Percentiles rank a stretch among this genome's conserved stretches.
phyloP scores from a whole-genome alignment of 2,888 invertebrate species.

The Lasioglossum figueresi region DNA sequence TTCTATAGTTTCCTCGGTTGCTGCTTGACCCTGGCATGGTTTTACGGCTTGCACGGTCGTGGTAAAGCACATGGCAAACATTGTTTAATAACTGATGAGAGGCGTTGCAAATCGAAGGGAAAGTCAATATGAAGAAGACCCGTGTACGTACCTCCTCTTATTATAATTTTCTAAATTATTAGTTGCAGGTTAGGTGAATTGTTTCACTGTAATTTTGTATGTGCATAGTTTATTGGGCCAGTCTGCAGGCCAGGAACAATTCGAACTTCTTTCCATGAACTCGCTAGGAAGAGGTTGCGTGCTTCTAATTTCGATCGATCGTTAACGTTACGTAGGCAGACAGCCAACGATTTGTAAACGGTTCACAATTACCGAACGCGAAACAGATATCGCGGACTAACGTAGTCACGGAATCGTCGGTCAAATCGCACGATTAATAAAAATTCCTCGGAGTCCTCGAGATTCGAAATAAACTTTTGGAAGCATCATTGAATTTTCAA shows the following conservation, averaged over 20 bases:
- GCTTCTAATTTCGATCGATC: conserved; percentile 40
- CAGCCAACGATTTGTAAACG: conserved; percentile 33
- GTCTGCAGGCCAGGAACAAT: not conserved
- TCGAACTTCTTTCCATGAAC: not conserved
- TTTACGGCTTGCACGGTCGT: not conserved
- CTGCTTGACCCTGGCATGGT: not conserved
- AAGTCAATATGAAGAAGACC: not conserved
- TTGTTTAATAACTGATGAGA: not conserved
- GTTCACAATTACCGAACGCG: conserved; percentile 11
- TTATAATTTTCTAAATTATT: not conserved
- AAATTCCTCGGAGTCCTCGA: not conserved
- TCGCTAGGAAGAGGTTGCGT: conserved; percentile 21
- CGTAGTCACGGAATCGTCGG: conserved; percentile 2
- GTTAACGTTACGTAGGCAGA: conserved; percentile 22
- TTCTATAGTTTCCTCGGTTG: not conserved
- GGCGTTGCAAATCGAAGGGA: not conserved
- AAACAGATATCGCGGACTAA: not conserved
- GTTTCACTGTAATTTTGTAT: not conserved
- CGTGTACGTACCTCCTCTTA: too few species aligned
- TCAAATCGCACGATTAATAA: not conserved
- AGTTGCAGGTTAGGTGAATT: not conserved
- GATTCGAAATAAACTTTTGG: not conserved
- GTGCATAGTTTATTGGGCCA: not conserved
- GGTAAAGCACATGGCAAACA: not conserved
- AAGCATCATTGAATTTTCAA: not conserved